phyloP scores from a whole-genome alignment of 2,113 vertebrate genomes.

The Halcyon malimbica region DNA sequence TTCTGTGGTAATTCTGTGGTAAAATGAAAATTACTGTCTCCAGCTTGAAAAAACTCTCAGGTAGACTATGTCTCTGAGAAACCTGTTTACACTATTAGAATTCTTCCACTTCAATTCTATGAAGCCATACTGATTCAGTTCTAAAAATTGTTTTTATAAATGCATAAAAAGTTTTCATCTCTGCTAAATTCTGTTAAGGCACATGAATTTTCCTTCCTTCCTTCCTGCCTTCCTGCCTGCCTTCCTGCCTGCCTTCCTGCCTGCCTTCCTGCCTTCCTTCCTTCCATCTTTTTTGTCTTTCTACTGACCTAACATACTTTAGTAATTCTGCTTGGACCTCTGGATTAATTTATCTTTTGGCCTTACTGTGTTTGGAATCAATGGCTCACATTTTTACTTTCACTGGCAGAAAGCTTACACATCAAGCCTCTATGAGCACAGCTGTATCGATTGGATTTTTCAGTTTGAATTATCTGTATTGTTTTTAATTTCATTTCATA shows the following conservation, averaged over 20 bases:
- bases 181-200: background rate
- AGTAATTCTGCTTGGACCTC: background rate
- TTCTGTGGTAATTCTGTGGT: too few species aligned
- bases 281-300: background rate
- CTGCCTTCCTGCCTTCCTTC: accelerated
- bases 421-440: background rate
- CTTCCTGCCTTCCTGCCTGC: too few species aligned
- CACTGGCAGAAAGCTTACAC: background rate
- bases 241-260: accelerated
- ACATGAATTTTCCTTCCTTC: background rate
- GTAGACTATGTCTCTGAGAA: background rate
- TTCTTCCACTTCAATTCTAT: background rate
- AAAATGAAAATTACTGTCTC: background rate
- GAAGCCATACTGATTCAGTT: background rate
- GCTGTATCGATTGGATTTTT: background rate
- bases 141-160: background rate
- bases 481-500: background rate
- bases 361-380: background rate
- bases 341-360: background rate
- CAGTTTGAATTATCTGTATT: background rate
- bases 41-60: background rate
- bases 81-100: background rate
- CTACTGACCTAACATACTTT: background rate
- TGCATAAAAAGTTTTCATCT: background rate
- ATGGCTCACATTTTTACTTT: background rate